Conservation (phyloP, 2,888 invertebrate species). For the Notodonta ziczac region DNA sequence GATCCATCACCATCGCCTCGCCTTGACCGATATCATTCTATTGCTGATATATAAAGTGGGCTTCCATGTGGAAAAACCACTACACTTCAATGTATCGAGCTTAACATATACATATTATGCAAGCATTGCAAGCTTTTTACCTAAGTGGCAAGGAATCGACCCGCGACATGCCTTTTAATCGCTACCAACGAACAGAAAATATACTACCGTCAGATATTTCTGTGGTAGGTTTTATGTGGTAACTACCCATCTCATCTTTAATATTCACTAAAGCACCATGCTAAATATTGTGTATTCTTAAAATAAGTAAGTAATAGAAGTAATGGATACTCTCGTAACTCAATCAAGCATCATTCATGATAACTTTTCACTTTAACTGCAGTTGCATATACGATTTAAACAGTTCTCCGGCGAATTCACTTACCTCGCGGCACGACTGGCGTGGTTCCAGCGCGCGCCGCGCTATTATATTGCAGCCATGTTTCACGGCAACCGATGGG, state of each 20-base stretch:
- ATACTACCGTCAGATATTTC: too few species aligned
- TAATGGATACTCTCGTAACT: neutral
- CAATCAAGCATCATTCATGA: neutral
- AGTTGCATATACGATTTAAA: neutral
- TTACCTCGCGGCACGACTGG: neutral
- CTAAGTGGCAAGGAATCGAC: neutral
- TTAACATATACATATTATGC: too few species aligned
- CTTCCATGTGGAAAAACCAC: neutral
- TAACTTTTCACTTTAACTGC: neutral
- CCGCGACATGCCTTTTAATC: too few species aligned
- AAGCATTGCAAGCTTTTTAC: neutral
- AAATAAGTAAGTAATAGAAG: too few species aligned
- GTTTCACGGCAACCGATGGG: neutral
- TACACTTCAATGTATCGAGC: neutral
- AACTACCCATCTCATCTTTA: too few species aligned
- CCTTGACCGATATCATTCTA: neutral
- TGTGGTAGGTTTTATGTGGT: too few species aligned
- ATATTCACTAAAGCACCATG: too few species aligned
- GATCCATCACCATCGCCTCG: conserved; percentile 3
- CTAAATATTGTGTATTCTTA: too few species aligned
- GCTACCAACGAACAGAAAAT: too few species aligned
- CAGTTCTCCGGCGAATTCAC: neutral
- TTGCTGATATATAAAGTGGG: neutral
- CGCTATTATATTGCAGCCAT: neutral
- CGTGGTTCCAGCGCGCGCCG: neutral